Evolutionary conservation across 2,888 invertebrate genomes (phyloP), one percentile per base, ranked within the genome.

Genomic region (Nomada fabriciana): DNA sequence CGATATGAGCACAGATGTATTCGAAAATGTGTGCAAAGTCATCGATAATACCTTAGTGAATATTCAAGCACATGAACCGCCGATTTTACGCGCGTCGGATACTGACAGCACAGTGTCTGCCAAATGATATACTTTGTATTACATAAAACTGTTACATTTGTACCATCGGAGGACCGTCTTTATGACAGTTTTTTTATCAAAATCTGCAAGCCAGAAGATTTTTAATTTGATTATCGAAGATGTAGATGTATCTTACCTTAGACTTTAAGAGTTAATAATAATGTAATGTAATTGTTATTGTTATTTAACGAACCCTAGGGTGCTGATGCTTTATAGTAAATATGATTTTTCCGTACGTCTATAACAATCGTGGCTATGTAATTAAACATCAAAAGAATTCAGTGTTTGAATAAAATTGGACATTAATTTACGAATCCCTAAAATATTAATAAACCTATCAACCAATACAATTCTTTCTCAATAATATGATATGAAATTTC

Each of bases 11-110:
- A 47, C 23, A 2, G 23, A 15, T 2, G 90, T 90, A 7, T 88
- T 83, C 52, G 69, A 76, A 1, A 73, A 85, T 0, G 76, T 81
- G 29, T 90, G 89, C 57, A 20, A 36, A 5, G 80, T 67, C 25
- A 77, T 89, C 25, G 84, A 90, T 36, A 57, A 72, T 1, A 0
- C 75, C 25, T 53, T 88, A 50, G 20, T 13, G 7, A 80, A 75
- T 13, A 29, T 76, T 20, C 43, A 25, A 15, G 15, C 1, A 0
- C n/a, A 5, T 5, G 15, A 50, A 25, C 18, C 9, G 18, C 80
- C 61, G 10, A 4, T 60, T 15, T 18, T 79, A 10, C 20, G 11
- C 10, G 47, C 63, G 1, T n/a, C 60, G 0, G 1, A 15, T 1
- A 2, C 2, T 7, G 15, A 7, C n/a, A 11, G 18, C 10, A 0